These are phyloP conservation scores for Onychorhynchus coronatus DNA, from an alignment of 2,113 vertebrate genomes.

Conservation along the genomic window DNA sequence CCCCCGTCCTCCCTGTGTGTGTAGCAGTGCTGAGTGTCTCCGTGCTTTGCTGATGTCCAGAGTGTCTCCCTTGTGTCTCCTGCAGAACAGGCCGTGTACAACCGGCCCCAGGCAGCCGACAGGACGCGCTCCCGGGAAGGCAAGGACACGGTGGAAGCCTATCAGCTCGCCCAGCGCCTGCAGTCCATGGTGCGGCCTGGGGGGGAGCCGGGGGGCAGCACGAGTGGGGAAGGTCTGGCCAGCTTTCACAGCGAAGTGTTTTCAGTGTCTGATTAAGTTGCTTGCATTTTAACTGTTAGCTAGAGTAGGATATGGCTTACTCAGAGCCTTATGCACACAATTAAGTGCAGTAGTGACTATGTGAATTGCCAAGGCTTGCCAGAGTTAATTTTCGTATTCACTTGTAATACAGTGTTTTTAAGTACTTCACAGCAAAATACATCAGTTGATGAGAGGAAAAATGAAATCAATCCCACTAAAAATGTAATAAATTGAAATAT, in stretches of 20 bases:
- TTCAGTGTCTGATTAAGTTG: neutral
- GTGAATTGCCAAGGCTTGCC: neutral
- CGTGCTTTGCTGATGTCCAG: neutral
- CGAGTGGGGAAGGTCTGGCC: neutral
- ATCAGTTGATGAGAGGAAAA: neutral
- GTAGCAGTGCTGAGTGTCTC: neutral
- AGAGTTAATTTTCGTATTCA: neutral
- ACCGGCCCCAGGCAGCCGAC: conserved; percentile 84
- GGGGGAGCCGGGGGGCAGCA: neutral
- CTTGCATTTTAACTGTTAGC: neutral
- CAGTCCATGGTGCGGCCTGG: conserved; percentile 86
- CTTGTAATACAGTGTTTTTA: neutral
- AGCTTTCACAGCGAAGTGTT: neutral
- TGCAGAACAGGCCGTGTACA: conserved; percentile 92
- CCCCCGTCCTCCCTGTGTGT: accelerated
- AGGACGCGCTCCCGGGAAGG: conserved; percentile 81
- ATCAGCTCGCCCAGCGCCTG: conserved; percentile 90
- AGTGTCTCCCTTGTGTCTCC: neutral
- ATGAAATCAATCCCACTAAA: neutral
- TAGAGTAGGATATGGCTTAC: neutral
- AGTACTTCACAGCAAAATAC: neutral
- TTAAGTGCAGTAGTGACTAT: neutral
- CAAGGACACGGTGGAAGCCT: conserved; percentile 84
- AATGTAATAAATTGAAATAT: neutral
- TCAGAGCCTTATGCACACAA: neutral